phyloP scores from a whole-genome alignment of 2,888 invertebrate species.

The Sphaeridia pumilis region DNA sequence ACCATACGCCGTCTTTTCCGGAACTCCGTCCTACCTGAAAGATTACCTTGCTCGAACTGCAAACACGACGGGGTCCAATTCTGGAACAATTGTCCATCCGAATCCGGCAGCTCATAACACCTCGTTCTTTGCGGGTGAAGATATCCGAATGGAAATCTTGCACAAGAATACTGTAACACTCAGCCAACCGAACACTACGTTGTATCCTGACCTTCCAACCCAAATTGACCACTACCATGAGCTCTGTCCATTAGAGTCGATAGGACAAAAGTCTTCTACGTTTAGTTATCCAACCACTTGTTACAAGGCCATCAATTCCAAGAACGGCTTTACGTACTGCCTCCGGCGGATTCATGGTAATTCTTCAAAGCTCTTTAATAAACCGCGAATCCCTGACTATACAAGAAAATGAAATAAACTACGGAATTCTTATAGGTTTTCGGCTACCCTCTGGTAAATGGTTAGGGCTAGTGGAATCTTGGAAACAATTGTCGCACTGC shows the following conservation, averaged over 20 bases:
- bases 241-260: slow-evolving; percentile 69
- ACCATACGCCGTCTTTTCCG: slow-evolving; percentile 51
- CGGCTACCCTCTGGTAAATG: slow-evolving; percentile 70
- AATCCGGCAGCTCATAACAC: slow-evolving; percentile 39
- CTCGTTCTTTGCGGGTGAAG: slow-evolving; percentile 73
- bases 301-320: slow-evolving; percentile 80
- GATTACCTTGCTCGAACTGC: slow-evolving; percentile 40
- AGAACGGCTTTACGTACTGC: slow-evolving; percentile 72
- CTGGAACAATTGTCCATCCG: slow-evolving; percentile 31
- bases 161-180: slow-evolving; percentile 60
- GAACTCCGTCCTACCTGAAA: slow-evolving; percentile 50
- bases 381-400: no score
- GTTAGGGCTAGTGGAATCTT: slow-evolving; percentile 74
- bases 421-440: slow-evolving; percentile 52
- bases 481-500: slow-evolving; percentile 91
- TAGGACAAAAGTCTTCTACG: slow-evolving; percentile 52
- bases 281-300: slow-evolving; percentile 67
- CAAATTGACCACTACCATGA: slow-evolving; percentile 78
- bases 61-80: slow-evolving; percentile 25
- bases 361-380: no score
- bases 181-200: slow-evolving; percentile 58
- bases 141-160: slow-evolving; percentile 64
- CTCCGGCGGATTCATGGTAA: slow-evolving; percentile 74
- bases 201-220: slow-evolving; percentile 62
- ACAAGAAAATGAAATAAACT: no score